Base-by-base conservation (phyloP, 2,113 vertebrate species). In the Myotis lucifugus region DNA sequence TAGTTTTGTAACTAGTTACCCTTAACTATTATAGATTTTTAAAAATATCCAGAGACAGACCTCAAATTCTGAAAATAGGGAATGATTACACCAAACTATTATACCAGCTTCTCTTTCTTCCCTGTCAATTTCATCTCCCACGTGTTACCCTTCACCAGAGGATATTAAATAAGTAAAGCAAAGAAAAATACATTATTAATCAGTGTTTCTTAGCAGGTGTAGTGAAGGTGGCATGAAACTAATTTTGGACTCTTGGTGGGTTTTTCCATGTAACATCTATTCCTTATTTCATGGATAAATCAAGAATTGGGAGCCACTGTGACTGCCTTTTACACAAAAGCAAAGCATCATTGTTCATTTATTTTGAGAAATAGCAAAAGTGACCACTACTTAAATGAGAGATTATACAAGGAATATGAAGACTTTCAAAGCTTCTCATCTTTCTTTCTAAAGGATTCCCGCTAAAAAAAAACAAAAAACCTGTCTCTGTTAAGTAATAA, bases 201-300 rank as follows among this genome's bases (percentile, higher is more conserved):
- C 15, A 83, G n/a, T 86, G 90, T 52, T 79, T 88, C n/a, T 81
- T 86, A 67, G 34, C 40, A 83, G 37, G 56, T 34, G 85, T 0
- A 77, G 48, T 48, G 87, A 87, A 85, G 29, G 40, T 48, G 34
- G 40, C 14, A 88, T 1, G 21, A 74, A 74, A 42, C 9, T 54
- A 85, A 52, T 42, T 94, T 76, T 85, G 46, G 52, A 77, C 40
- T 72, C 27, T 1, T 32, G 81, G 34, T 70, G 6, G 48, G 37
- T 19, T 93, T 77, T 85, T 78, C 85, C 42, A 25, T 34, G 50
- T 67, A 78, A 83, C 2, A 85, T 32, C 23, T 46, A 81, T n/a
- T 72, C 56, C 40, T 79, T 50, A 86, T 29, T 88, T 82, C 59
- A 74, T 40, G 50, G 56, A 89, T 79, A 93, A 94, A 67, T 25